phyloP scores from a whole-genome alignment of 2,113 vertebrate genomes.

The Lethenteron reissneri region DNA sequence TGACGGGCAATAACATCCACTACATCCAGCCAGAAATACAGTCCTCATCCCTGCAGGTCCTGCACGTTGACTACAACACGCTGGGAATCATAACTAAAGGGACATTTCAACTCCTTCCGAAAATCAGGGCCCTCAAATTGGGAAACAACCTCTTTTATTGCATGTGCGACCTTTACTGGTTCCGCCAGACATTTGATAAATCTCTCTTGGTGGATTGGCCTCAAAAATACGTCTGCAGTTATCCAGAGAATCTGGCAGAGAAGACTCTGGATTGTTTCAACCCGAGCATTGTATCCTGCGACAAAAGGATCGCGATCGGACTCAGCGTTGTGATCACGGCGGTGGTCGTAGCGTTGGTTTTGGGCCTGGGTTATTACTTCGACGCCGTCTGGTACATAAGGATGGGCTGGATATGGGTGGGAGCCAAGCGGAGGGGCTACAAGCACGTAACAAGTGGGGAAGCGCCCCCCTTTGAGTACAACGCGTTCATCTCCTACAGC shows the following conservation, averaged over 20 bases:
- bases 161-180: slow-evolving; percentile 1
- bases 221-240: neutral
- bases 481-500: slow-evolving; percentile 12
- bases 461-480: slow-evolving; percentile 8
- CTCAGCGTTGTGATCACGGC: no score
- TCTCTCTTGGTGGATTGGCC: neutral
- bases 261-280: neutral
- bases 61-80: neutral
- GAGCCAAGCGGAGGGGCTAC: slow-evolving; percentile 6
- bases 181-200: slow-evolving; percentile 3
- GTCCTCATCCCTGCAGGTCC: neutral
- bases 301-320: neutral
- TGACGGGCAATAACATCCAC: slow-evolving; percentile 1
- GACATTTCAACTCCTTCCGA: neutral
- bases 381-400: slow-evolving; percentile 10
- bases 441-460: neutral
- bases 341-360: neutral
- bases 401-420: slow-evolving; percentile 9
- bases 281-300: neutral
- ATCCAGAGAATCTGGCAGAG: slow-evolving; percentile 1
- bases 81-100: neutral
- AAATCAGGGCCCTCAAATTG: neutral
- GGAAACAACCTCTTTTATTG: neutral
- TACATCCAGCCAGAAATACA: neutral
- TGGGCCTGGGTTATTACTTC: slow-evolving; percentile 14